Conservation (phyloP, 1,140 invertebrate species). For the Dinoponera quadriceps region DNA sequence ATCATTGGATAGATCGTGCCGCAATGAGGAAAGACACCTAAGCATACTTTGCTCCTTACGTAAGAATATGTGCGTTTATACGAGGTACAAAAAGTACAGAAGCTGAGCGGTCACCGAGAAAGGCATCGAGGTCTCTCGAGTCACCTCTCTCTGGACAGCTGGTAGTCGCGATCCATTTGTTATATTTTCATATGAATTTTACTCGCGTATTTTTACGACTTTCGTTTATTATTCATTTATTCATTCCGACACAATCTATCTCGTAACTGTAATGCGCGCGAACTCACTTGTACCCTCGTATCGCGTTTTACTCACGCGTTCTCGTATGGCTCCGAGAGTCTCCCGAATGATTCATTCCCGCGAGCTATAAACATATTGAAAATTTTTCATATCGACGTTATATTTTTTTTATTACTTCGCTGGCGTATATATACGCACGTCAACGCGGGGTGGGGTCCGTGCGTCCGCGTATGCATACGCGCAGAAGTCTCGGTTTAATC, state of each 20-base stretch:
- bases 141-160: too few species aligned
- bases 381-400: too few species aligned
- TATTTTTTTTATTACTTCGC: too few species aligned
- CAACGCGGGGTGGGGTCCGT: background rate
- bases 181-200: background rate
- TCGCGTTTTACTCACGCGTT: too few species aligned
- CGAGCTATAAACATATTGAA: too few species aligned
- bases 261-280: too few species aligned
- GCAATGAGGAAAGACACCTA: slow-evolving; percentile 49
- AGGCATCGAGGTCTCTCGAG: background rate
- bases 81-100: slow-evolving; percentile 23
- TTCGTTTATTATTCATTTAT: background rate
- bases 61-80: slow-evolving; percentile 48
- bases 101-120: slow-evolving; percentile 19
- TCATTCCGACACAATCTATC: too few species aligned
- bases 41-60: slow-evolving; percentile 58
- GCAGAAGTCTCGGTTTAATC: slow-evolving; percentile 4
- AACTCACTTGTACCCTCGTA: too few species aligned
- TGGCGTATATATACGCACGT: too few species aligned
- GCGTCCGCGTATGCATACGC: background rate
- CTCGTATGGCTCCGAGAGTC: too few species aligned
- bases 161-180: background rate
- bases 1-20: slow-evolving; percentile 24
- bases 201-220: background rate
- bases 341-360: too few species aligned